Evolutionary conservation across 1,140 invertebrate genomes (phyloP), one percentile per base, ranked within the genome.

Genomic region (Bradysia coprophila): DNA sequence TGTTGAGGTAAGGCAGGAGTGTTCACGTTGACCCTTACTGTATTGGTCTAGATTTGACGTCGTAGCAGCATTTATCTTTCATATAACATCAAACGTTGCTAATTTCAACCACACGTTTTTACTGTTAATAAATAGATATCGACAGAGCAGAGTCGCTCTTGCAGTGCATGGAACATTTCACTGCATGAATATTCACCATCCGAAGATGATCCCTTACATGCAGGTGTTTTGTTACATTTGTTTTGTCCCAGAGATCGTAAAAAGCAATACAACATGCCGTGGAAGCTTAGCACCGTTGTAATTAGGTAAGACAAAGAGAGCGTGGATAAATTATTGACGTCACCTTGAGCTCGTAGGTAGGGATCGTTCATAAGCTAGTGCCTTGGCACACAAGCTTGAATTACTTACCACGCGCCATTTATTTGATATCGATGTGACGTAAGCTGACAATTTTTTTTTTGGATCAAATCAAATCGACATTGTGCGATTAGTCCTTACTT

Each of bases 111-210:
- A n/a, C n/a, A n/a, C n/a, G n/a, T n/a, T n/a, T n/a, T n/a, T n/a
- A n/a, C n/a, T n/a, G n/a, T n/a, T 21, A 15, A 8, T n/a, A 19
- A 32, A 23, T 41, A 41, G 40, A 21, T 42, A 22, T 21, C 32
- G 18, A 31, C 41, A 21, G 33, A 42, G 13, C 55, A 65, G 61
- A 62, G 63, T 40, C 63, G 73, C 43, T 72, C 76, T 2, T 81
- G 78, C 54, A 72, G 69, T 28, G 75, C 76, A 8, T 81, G 76
- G 76, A 81, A 80, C 55, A 68, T 81, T 45, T 77, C 72, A 31
- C 65, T 80, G 45, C 75, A 79, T 55, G 72, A 78, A 49, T 78
- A 75, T 61, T 70, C 66, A 37, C 65, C 68, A 5, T 59, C 53
- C 24, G 65, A 68, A 21, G 66, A 68, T 2, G 54, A 64, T 21